Conservation (phyloP, 1,140 invertebrate genomes). For the Apis florea region DNA sequence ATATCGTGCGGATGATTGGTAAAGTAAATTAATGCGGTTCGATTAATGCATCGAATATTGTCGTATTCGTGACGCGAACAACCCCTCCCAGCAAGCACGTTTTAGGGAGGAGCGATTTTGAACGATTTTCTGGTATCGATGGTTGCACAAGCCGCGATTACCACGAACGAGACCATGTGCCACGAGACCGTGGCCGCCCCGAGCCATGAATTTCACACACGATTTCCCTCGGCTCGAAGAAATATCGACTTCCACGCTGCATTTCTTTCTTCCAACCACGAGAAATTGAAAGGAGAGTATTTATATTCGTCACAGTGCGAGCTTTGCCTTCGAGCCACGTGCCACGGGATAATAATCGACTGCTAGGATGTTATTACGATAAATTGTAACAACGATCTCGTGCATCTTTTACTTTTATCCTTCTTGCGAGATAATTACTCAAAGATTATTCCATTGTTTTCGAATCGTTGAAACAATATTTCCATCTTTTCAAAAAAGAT, state of each 20-base stretch:
- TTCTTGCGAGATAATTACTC: no score
- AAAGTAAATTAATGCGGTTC: background rate
- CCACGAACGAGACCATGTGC: conserved; percentile 3
- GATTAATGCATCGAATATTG: conserved; percentile 13
- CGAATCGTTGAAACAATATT: no score
- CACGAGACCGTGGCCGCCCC: conserved; percentile 13
- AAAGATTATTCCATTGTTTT: no score
- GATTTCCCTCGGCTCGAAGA: conserved; percentile 16
- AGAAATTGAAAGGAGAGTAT: background rate
- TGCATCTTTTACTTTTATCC: background rate
- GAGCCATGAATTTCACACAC: conserved; percentile 33
- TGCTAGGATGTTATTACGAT: background rate
- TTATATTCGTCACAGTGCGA: conserved; percentile 3
- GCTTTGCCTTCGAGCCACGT: background rate
- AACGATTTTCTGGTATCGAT: conserved; percentile 34
- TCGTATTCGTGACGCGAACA: background rate
- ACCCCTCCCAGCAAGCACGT: conserved; percentile 29
- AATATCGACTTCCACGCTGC: background rate
- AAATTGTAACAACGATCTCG: background rate
- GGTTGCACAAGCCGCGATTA: conserved; percentile 20
- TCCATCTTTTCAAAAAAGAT: no score
- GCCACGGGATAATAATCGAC: conserved; percentile 5
- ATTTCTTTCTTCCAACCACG: background rate
- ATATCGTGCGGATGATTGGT: conserved; percentile 15
- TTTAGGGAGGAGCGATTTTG: conserved; percentile 32